Base-by-base conservation (phyloP, 2,888 invertebrate species). In the Nomada lathburiana region DNA sequence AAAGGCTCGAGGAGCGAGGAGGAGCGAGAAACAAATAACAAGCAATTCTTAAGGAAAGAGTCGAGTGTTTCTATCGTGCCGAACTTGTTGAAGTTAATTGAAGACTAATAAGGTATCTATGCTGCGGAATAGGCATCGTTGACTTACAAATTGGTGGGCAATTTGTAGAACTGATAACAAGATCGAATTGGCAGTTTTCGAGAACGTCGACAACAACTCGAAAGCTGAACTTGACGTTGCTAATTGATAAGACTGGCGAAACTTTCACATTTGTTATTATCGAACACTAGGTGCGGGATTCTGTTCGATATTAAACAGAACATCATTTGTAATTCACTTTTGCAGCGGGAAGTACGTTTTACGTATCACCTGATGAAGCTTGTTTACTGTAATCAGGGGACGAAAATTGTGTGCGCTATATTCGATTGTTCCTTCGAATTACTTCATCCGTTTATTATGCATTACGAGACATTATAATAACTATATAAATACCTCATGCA, bases 1-100 rank as follows among this genome's bases (percentile, higher is more conserved):
- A 2, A 44, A 18, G 3, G 10, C 13, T 23, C 23, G 20, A 23
- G 1, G 18, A n/a, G 2, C 26, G 42, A 59, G 0, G 9, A 36
- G 18, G 1, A 18, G 9, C 11, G 5, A 18, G 23, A 20, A 62
- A 71, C 60, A 36, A 62, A 60, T 71, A 71, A 71, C 52, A 23
- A 70, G 60, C 57, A 26, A 29, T 60, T 16, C n/a, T 29, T 29
- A n/a, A 13, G 1, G 52, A 9, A 18, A n/a, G 29, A 20, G 20
- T 52, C 16, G 16, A 68, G 36, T 9, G 53, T 55, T 23, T 18
- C 42, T 0, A 20, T 10, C 26, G 1, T 23, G 26, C 16, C 23
- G 18, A 26, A 44, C 23, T 26, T 69, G 29, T 16, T 11, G 20
- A 36, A 52, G 20, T 26, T 60, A 70, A 70, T 62, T 52, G 11